Evolutionary conservation across 2,797 vertebrate genomes (phyloP).

Genomic region (Micromesistius poutassou): DNA sequence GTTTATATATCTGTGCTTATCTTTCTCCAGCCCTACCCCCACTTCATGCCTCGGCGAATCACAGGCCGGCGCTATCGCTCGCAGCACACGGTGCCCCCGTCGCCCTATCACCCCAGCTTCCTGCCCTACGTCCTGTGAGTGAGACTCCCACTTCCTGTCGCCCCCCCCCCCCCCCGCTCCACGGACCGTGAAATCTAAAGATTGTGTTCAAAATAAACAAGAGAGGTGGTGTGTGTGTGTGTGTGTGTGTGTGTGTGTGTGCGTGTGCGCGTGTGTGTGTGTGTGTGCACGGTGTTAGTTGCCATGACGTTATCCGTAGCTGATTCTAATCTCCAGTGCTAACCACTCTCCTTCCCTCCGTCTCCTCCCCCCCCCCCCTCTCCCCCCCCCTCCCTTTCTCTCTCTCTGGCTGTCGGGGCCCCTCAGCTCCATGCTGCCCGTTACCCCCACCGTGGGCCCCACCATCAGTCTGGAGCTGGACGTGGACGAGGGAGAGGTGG

Average conservation of each 20-base stretch:
- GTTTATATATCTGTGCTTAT: neutral
- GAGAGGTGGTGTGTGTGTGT: neutral
- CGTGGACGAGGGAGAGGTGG: constrained; percentile 96
- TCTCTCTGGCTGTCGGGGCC: too few relatives aligned
- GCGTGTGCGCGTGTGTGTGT: too few relatives aligned
- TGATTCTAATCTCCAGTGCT: neutral
- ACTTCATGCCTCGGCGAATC: constrained; percentile 93
- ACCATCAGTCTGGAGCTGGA: constrained; percentile 95
- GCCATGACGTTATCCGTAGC: neutral
- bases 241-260: too few relatives aligned
- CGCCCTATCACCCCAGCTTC: constrained; percentile 93
- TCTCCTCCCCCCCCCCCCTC: too few relatives aligned
- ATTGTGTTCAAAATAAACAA: neutral
- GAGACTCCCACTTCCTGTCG: neutral
- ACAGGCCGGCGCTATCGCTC: constrained; percentile 88
- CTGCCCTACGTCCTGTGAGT: constrained; percentile 98
- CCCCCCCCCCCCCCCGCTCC: neutral
- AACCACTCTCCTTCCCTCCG: neutral
- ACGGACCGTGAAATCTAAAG: neutral
- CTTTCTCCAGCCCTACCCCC: constrained; percentile 84
- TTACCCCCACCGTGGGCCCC: constrained; percentile 89
- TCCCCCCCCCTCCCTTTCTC: neutral
- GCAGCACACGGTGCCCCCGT: constrained; percentile 87
- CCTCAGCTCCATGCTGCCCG: constrained; percentile 91
- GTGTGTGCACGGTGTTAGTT: neutral